Conservation (phyloP, 2,113 vertebrate species). For the Gymnocephalus cernua region DNA sequence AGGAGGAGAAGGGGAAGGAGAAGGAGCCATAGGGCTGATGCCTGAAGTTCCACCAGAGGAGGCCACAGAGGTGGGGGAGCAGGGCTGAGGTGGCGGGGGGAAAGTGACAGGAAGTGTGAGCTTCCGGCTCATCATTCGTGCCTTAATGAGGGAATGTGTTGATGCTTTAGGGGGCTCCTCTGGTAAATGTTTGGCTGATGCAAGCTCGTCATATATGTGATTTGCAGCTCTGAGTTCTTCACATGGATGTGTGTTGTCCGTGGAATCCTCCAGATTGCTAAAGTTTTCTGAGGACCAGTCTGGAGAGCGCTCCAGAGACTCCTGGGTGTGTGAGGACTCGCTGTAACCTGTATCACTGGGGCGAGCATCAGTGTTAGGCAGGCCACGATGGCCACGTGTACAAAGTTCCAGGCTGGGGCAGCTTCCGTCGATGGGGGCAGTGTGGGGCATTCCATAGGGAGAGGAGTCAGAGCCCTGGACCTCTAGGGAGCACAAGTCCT, state of each 20-base stretch:
- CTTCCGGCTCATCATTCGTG: slow-evolving; percentile 76
- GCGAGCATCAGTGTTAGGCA: slow-evolving; percentile 68
- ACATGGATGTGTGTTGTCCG: slow-evolving; percentile 64
- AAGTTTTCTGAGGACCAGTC: slow-evolving; percentile 86
- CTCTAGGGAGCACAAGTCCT: slow-evolving; percentile 90
- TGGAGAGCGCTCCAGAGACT: slow-evolving; percentile 81
- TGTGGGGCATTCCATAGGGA: slow-evolving; percentile 80
- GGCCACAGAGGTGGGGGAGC: slow-evolving; percentile 78
- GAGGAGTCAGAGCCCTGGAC: slow-evolving; percentile 89
- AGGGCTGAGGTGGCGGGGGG: slow-evolving; percentile 77
- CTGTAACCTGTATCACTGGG: slow-evolving; percentile 78
- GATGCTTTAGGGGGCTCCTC: slow-evolving; percentile 73
- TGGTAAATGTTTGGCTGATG: slow-evolving; percentile 78
- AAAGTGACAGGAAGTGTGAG: slow-evolving; percentile 76
- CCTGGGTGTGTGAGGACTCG: slow-evolving; percentile 80
- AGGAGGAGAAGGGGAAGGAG: slow-evolving; percentile 77
- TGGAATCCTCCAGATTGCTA: slow-evolving; percentile 80
- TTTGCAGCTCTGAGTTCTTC: slow-evolving; percentile 70
- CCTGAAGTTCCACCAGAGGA: slow-evolving; percentile 76
- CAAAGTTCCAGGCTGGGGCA: slow-evolving; percentile 84
- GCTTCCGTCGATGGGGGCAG: slow-evolving; percentile 79
- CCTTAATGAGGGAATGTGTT: slow-evolving; percentile 76
- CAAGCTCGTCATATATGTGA: slow-evolving; percentile 79
- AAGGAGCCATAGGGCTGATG: slow-evolving; percentile 72
- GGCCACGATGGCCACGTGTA: slow-evolving; percentile 67